These are phyloP conservation scores for Diuraphis noxia DNA, from an alignment of 1,140 invertebrate genomes.

Conservation along the genomic window DNA sequence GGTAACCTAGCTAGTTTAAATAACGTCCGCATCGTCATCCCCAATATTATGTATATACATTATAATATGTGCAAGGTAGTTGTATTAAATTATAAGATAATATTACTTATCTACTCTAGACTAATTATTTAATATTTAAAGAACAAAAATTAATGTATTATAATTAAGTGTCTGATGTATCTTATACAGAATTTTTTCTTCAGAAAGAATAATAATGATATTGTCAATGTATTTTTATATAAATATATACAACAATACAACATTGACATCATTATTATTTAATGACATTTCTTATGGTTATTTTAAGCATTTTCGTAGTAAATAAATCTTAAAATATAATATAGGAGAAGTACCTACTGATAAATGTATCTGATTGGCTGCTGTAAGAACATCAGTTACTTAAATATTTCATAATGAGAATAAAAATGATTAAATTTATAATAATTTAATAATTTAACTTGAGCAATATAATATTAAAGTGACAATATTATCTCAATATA, in stretches of 20 bases:
- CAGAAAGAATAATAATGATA: neutral
- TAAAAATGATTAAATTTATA: neutral
- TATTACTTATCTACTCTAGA: too few relatives aligned
- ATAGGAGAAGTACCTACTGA: neutral
- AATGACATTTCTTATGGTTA: neutral
- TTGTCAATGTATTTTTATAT: neutral
- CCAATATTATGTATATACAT: too few relatives aligned
- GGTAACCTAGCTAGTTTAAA: accelerated
- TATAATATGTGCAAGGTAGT: too few relatives aligned
- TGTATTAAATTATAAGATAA: too few relatives aligned
- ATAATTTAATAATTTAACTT: neutral
- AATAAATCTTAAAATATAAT: neutral
- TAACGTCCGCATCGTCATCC: neutral
- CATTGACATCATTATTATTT: constrained; percentile 3
- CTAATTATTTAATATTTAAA: neutral
- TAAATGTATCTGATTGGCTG: neutral
- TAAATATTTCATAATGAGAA: neutral
- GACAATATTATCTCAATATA: too few relatives aligned
- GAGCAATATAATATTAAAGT: neutral
- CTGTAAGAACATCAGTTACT: neutral
- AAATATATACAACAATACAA: neutral
- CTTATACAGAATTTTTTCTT: neutral
- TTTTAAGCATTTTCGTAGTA: neutral
- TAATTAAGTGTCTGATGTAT: neutral
- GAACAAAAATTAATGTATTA: neutral